Base-by-base conservation (phyloP, 2,113 vertebrate genomes). In the Plotosus lineatus region DNA sequence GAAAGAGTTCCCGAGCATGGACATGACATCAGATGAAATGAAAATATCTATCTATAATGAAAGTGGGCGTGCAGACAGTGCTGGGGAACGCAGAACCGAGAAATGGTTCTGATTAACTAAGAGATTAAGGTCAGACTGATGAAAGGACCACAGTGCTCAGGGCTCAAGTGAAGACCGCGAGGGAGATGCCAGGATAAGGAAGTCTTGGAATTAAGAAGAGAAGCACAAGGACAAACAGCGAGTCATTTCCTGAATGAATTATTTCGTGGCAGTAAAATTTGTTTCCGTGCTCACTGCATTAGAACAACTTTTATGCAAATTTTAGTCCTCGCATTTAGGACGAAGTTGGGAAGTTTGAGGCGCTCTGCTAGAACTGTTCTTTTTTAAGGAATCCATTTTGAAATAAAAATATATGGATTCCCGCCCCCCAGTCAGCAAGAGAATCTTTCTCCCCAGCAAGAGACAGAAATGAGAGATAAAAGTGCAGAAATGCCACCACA, bases 401-500 rank as follows among this genome's bases (percentile, higher is more conserved):
- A 48, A 58, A 61, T 61, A 17, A n/a, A 79, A 73, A 36, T 61
- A 46, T 40, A 11, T 48, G 23, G 33, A 3, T 42, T 19, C 42
- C 42, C 19, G 7, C 9, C 7, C 3, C 48, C 72, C 6, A n/a
- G 58, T 51, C 58, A 46, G 60, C 74, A 48, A 1, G 0, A 72
- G 51, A 23, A 6, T 26, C 46, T 28, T 51, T 56, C 69, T 63
- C 23, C 46, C 42, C 42, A 48, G 21, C 68, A 42, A 42, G 44
- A 75, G 51, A 75, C 36, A 71, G 66, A 76, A 78, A 56, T 38
- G 19, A 61, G 53, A 72, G 77, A 79, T 88, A 88, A 84, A 77
- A 33, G 84, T 81, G 87, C 78, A 87, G 84, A 79, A 84, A 85
- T 72, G 89, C 53, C 61, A 65, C 68, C 75, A 26, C 28, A 33